Base-by-base conservation (phyloP, 2,113 vertebrate genomes). In the Rhombomys opimus region DNA sequence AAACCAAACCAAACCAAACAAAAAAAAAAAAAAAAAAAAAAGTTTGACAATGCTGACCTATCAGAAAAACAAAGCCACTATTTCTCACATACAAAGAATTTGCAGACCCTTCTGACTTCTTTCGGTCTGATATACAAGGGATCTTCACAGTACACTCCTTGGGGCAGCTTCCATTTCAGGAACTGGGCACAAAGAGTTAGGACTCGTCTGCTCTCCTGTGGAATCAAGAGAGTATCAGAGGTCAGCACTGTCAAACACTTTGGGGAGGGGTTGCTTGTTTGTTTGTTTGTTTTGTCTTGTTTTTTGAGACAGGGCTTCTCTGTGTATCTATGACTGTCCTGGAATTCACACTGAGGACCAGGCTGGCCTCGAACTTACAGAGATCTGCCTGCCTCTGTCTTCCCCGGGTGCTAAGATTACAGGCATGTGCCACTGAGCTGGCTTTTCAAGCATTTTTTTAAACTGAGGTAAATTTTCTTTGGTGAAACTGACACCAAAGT, bases 101-200 rank as follows among this genome's bases (percentile, higher is more conserved):
- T 88, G 94, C 96, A 97, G 95, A 97, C 41, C 50, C 32, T 85
- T 85, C 7, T 82, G 65, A 63, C 94, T 78, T 96, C 59, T 27
- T 2, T 8, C 14, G 95, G 76, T 72, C 30, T 77, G 90, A 94
- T 75, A 67, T 97, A 94, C 85, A 97, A 97, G 85, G 97, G 97
- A 7, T 97, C 94, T 96, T 88, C 93, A 81, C 50, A 50, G 80
- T 96, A 96, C 3, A 97, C 97, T 93, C 90, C 93, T 35, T 9
- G 93, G 23, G 97, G 97, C 13, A 97, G 94, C 95, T 93, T 97
- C 97, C 97, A 98, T 68, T 97, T 97, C 85, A 98, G 94, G 93
- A 97, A 98, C n/a, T 72, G 87, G 80, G 97, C 90, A 90, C 97
- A 96, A 52, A 96, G n/a, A 38, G 38, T 89, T 73, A 97, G 72